Conservation (phyloP, 2,797 vertebrate species). For the Poecilia wingei region DNA sequence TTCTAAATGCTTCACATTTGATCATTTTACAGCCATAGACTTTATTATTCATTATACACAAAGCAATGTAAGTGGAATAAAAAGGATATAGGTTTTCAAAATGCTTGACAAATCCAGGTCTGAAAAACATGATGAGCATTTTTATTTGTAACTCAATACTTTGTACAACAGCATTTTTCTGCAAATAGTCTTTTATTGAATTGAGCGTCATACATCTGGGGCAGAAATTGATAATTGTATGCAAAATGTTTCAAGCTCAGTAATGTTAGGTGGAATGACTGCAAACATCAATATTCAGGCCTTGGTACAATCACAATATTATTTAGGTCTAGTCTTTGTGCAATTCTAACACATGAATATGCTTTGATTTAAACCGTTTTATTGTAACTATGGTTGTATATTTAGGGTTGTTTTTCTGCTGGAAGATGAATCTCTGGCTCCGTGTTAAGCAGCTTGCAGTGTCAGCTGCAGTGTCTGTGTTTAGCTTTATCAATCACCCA, state of each 20-base stretch:
- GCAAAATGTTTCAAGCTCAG: not conserved
- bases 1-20: not conserved
- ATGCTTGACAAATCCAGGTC: not conserved
- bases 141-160: not conserved
- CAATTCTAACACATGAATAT: not conserved
- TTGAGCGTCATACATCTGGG: not conserved
- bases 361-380: not conserved
- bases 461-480: not conserved
- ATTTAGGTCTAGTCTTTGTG: not conserved
- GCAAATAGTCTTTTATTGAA: not conserved
- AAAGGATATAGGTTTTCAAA: not conserved
- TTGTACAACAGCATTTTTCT: not conserved
- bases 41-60: not conserved
- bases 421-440: not conserved
- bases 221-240: not conserved
- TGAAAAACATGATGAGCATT: not conserved
- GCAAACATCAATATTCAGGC: not conserved
- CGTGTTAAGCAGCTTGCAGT: not conserved
- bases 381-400: not conserved
- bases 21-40: not conserved
- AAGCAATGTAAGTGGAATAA: not conserved
- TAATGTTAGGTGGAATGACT: not conserved
- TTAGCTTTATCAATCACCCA: not conserved
- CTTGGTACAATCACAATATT: not conserved
- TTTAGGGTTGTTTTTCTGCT: not conserved